Evolutionary conservation across 2,888 invertebrate genomes (phyloP).

Genomic region (Apotomis capreana): DNA sequence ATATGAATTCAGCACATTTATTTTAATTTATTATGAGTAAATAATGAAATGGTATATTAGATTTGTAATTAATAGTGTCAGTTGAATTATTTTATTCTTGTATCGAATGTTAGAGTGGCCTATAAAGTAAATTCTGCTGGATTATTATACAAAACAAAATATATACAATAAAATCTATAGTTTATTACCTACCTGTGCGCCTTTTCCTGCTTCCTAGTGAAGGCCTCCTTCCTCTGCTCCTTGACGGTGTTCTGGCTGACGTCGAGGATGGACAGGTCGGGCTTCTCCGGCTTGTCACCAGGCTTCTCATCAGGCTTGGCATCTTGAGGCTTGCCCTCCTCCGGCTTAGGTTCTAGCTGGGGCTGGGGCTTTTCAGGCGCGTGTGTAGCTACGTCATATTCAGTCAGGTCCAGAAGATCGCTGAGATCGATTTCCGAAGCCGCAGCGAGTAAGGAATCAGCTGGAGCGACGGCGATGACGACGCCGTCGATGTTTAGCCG

Average conservation of each 20-base stretch:
- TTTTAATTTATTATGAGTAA: too few relatives aligned
- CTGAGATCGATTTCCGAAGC: conserved; percentile 75
- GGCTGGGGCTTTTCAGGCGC: conserved; percentile 49
- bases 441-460: conserved; percentile 83
- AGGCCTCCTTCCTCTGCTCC: conserved; percentile 66
- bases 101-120: too few relatives aligned
- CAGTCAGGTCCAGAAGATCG: conserved; percentile 67
- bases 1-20: too few relatives aligned
- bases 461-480: conserved; percentile 86
- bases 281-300: conserved; percentile 47
- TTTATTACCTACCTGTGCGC: conserved; percentile 64
- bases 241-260: conserved; percentile 59
- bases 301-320: conserved; percentile 47
- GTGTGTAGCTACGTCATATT: conserved; percentile 55
- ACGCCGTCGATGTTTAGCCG: conserved; percentile 87
- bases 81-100: too few relatives aligned
- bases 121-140: too few relatives aligned
- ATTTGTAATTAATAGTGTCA: too few relatives aligned
- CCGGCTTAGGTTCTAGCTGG: conserved; percentile 46
- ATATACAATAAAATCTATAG: background rate
- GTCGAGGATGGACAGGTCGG: conserved; percentile 48
- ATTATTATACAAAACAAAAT: too few relatives aligned
- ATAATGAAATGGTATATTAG: too few relatives aligned
- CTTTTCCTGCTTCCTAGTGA: conserved; percentile 68
- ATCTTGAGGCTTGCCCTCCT: conserved; percentile 32